Evolutionary conservation across 2,888 invertebrate species (phyloP), one percentile per base, ranked within the genome.

Genomic region (Zygogramma bicolorata): DNA sequence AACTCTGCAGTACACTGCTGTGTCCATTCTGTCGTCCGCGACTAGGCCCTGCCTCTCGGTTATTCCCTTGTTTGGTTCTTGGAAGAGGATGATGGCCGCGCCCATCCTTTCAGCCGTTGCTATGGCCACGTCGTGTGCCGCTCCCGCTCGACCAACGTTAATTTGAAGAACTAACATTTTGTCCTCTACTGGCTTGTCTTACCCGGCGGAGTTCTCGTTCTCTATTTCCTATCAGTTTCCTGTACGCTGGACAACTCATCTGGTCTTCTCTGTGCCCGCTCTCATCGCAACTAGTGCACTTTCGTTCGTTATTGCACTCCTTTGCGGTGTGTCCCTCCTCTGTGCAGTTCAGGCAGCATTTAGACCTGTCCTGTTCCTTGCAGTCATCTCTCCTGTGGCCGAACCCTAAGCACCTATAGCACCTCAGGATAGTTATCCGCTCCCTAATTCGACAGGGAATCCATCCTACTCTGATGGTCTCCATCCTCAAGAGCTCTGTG

Each of bases 71-170:
- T 58, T 66, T 7, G 34, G 25, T 15, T 66, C 49, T 27, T 66
- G 66, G 0, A 66, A 13, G 3, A 53, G 22, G 4, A 66, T 27
- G 7, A 38, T 34, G 22, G 22, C 66, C 10, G 8, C 31, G 5
- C 22, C 53, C 7, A 7, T 8, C n/a, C 22, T 57, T 1, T 7
- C n/a, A 5, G 57, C 57, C 3, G 22, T 10, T 18, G 29, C 57
- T 0, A 5, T 18, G n/a, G 38, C 22, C 3, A 38, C 6, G 18
- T 66, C 18, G 8, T 66, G 38, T 0, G 66, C 66, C 8, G 25
- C 66, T 38, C 58, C 58, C 29, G 7, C 38, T 22, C 66, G 31
- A 18, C 22, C 58, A 1, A 66, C 66, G 5, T 66, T 66, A 2
- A 66, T 57, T 4, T 66, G 66, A 20, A 66, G 20, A 4, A 31